phyloP scores from a whole-genome alignment of 2,888 invertebrate species.

The Vannuccia rotundouncinata region DNA sequence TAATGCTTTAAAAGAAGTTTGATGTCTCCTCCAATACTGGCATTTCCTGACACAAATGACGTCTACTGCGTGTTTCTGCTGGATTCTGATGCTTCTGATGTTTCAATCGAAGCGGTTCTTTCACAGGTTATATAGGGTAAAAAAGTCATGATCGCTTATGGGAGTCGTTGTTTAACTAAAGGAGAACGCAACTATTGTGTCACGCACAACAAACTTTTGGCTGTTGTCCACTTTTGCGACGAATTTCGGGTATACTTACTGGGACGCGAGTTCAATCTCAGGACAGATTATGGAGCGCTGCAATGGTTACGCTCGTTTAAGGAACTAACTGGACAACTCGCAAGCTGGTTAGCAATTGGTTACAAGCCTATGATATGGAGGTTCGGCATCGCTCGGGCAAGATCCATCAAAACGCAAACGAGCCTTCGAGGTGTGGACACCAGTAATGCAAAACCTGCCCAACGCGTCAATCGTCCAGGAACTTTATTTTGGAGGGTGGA shows the following conservation, averaged over 20 bases:
- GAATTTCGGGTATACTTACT: conserved; percentile 57
- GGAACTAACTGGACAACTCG: conserved; percentile 55
- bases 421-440: conserved; percentile 46
- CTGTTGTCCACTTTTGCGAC: conserved; percentile 50
- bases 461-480: too few relatives aligned
- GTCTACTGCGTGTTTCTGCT: neutral
- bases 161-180: neutral
- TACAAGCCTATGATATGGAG: conserved; percentile 53
- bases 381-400: conserved; percentile 54
- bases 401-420: conserved; percentile 54
- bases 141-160: neutral
- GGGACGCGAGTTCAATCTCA: conserved; percentile 47
- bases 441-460: neutral
- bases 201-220: conserved; percentile 40
- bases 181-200: conserved; percentile 40
- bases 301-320: conserved; percentile 57
- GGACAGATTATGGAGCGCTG: conserved; percentile 58
- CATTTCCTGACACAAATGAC: neutral
- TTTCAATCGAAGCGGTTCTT: neutral
- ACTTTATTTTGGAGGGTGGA: neutral
- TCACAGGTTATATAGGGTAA: neutral
- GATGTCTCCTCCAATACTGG: neutral
- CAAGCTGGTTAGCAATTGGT: conserved; percentile 56
- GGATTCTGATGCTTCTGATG: neutral
- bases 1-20: neutral